phyloP scores from a whole-genome alignment of 1,140 invertebrate genomes.

The Drosophila grimshawi region DNA sequence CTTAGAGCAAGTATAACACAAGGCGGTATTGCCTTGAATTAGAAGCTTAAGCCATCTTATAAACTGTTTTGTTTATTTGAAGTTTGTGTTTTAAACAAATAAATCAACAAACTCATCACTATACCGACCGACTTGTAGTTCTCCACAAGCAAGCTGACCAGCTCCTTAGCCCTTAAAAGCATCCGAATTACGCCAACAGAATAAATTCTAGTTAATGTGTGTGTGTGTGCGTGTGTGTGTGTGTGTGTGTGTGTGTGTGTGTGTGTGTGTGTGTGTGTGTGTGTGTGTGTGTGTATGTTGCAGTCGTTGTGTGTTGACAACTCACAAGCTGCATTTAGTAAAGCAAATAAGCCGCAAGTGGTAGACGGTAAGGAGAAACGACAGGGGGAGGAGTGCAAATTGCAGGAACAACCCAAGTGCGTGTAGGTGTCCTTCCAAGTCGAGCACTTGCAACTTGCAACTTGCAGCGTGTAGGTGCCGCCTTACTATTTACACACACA shows the following conservation, averaged over 20 bases:
- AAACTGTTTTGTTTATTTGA: background rate
- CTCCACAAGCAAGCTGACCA: constrained; percentile 42
- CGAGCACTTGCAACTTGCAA: constrained; percentile 19
- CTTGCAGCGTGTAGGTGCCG: constrained; percentile 23
- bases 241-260: background rate
- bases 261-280: constrained; percentile 1
- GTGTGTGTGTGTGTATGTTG: background rate
- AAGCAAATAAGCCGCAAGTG: constrained; percentile 68
- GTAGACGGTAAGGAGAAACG: background rate
- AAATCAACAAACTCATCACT: background rate
- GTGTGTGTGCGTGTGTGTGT: constrained; percentile 3
- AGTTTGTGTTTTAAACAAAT: background rate
- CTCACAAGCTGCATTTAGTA: constrained; percentile 80
- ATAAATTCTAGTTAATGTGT: constrained; percentile 31
- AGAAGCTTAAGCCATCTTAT: too few species aligned
- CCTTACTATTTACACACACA: constrained; percentile 16
- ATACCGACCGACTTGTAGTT: background rate
- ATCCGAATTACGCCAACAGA: constrained; percentile 25
- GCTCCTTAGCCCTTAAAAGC: background rate
- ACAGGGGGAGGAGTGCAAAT: constrained; percentile 53
- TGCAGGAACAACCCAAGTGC: constrained; percentile 28
- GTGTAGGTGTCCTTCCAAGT: constrained; percentile 12
- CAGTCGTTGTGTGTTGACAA: constrained; percentile 72
- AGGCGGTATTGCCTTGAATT: too few species aligned
- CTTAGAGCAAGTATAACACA: too few species aligned